phyloP scores from a whole-genome alignment of 35 echinoderm and acorn worm genomes.

The Nesometra sesokonis region DNA sequence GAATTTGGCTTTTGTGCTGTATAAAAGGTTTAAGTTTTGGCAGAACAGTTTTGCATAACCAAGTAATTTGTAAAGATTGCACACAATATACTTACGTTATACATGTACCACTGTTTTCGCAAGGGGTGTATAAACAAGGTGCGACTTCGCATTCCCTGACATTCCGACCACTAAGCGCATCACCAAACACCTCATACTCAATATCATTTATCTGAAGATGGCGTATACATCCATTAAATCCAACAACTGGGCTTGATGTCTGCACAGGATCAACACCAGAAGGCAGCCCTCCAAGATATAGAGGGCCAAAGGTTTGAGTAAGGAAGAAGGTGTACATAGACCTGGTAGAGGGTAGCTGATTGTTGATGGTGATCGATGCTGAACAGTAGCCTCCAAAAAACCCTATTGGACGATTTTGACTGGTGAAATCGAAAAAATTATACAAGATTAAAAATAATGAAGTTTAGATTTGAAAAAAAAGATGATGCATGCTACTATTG shows the following conservation, averaged over 20 bases:
- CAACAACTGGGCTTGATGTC: constrained; percentile 6
- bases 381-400: constrained; percentile 25
- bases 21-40: too few relatives aligned
- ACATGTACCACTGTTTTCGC: constrained; percentile 51
- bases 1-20: too few relatives aligned
- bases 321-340: constrained; percentile 43
- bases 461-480: too few relatives aligned
- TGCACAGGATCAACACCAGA: background rate
- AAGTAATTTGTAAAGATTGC: too few relatives aligned
- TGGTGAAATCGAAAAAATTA: background rate
- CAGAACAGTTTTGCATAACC: too few relatives aligned
- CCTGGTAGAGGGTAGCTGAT: constrained; percentile 15
- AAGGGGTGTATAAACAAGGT: constrained; percentile 43
- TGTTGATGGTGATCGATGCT: constrained; percentile 37
- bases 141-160: constrained; percentile 29
- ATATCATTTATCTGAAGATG: constrained; percentile 46
- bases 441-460: background rate
- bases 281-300: constrained; percentile 59
- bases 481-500: too few relatives aligned
- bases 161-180: constrained; percentile 41
- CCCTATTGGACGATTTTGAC: constrained; percentile 53
- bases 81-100: constrained; percentile 54
- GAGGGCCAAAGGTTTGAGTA: constrained; percentile 25
- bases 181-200: constrained; percentile 47
- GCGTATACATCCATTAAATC: constrained; percentile 45